These are phyloP conservation scores for Nematolebias whitei DNA, from an alignment of 2,113 vertebrate genomes.

Conservation along the genomic window DNA sequence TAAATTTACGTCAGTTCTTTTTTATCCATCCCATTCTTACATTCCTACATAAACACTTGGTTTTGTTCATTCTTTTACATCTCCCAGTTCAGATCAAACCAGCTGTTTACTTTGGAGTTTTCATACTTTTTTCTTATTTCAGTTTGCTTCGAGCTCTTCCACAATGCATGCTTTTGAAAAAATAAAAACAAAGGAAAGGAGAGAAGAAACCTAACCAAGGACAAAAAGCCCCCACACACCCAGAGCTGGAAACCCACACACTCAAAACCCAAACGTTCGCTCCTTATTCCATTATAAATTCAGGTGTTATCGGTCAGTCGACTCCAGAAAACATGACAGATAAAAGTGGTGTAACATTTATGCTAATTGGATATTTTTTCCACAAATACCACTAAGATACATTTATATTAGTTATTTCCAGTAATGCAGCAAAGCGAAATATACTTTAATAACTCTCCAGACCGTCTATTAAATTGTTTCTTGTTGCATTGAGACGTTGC, in stretches of 20 bases:
- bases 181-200: too few species aligned
- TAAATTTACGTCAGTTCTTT: too few species aligned
- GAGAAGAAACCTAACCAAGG: slow-evolving; percentile 22
- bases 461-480: not conserved
- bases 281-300: slow-evolving; percentile 12
- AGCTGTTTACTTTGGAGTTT: too few species aligned
- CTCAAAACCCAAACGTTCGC: not conserved
- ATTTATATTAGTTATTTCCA: slow-evolving; percentile 19
- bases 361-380: slow-evolving; percentile 28
- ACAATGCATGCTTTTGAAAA: too few species aligned
- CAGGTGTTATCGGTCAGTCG: slow-evolving; percentile 6
- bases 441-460: not conserved
- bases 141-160: not conserved
- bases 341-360: not conserved
- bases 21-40: too few species aligned
- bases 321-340: too few species aligned
- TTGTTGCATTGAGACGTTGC: not conserved
- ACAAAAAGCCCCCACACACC: not conserved
- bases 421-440: slow-evolving; percentile 1
- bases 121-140: too few species aligned
- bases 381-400: slow-evolving; percentile 4
- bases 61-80: too few species aligned
- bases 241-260: not conserved
- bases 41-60: too few species aligned
- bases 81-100: too few species aligned